Evolutionary conservation across 2,113 vertebrate species (phyloP), one percentile per base, ranked within the genome.

Genomic region (Corydoras maculifer): DNA sequence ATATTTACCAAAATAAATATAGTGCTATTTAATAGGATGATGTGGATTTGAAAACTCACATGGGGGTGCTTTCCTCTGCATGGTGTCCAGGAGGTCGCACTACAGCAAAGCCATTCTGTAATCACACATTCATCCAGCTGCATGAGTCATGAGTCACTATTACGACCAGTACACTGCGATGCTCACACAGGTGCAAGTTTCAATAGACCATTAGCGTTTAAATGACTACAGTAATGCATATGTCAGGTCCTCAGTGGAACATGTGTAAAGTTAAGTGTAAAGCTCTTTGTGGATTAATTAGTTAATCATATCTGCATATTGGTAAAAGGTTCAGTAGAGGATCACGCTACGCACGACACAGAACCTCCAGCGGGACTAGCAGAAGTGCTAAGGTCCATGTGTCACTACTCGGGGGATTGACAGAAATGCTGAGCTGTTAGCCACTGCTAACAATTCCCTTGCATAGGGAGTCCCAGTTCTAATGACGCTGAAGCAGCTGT

Each of bases 21-120:
- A 43, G 35, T 43, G 35, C 35, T 5, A 43, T 43, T 43, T 43
- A 2, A 43, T 5, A 43, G 35, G 35, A 43, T 8, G 7, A 43
- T 43, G 35, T 43, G 35, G 35, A 5, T 43, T 43, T 43, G 35
- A 5, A 43, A 43, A 91, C 97, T 94, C 76, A 98, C 97, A 99
- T 99, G 29, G 95, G 96, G 0, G 96, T 96, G 84, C 93, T 97
- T 85, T 99, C 95, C 83, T 99, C 97, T 0, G 97, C 97, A 0
- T 99, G 97, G 80, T 99, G 97, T 82, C 97, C 96, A 0, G 97
- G 97, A 43, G 97, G 97, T 31, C 97, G 90, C 29, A 99, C 96
- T 8, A 98, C 93, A 64, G 97, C 97, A 81, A 99, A 99, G 58
- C 96, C 95, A 1, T 99, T 99, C 97, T 99, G 78, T 15, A 65